These are phyloP conservation scores for Bombyx huttoni DNA, from an alignment of 2,888 invertebrate species.

Conservation along the genomic window DNA sequence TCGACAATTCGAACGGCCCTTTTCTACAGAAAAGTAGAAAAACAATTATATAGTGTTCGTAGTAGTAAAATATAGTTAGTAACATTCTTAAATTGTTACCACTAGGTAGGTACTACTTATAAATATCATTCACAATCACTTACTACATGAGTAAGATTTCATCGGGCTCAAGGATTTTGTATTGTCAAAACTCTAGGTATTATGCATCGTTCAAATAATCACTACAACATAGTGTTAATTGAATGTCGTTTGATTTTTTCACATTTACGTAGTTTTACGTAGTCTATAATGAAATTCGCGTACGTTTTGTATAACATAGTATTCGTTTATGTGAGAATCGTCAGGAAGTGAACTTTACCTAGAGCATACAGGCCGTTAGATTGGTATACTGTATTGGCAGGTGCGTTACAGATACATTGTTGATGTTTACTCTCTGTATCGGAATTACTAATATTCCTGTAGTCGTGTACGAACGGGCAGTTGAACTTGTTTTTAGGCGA, in stretches of 20 bases:
- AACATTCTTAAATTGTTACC: no score
- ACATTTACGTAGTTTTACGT: no score
- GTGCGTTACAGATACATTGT: neutral
- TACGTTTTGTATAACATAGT: neutral
- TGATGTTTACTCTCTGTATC: neutral
- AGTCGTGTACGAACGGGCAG: neutral
- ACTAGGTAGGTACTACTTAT: no score
- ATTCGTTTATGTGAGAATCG: neutral
- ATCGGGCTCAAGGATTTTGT: neutral
- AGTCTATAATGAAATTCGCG: neutral
- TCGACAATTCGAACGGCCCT: no score
- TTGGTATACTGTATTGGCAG: neutral
- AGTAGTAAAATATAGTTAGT: no score
- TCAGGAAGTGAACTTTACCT: constrained; percentile 2
- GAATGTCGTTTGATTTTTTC: no score
- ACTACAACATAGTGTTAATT: no score
- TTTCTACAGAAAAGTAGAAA: no score
- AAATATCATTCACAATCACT: neutral
- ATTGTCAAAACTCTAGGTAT: no score
- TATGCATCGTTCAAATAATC: neutral
- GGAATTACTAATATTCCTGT: neutral
- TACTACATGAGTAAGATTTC: neutral
- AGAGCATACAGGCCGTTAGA: constrained; percentile 2
- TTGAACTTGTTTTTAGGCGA: neutral
- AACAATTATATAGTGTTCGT: no score